A percentile compares a stretch with the other conserved stretches of the same genome.
Evolutionary conservation across 64 coral and sea anemone species (phyloP).

Genomic region (Catalaphyllia jardinei): DNA sequence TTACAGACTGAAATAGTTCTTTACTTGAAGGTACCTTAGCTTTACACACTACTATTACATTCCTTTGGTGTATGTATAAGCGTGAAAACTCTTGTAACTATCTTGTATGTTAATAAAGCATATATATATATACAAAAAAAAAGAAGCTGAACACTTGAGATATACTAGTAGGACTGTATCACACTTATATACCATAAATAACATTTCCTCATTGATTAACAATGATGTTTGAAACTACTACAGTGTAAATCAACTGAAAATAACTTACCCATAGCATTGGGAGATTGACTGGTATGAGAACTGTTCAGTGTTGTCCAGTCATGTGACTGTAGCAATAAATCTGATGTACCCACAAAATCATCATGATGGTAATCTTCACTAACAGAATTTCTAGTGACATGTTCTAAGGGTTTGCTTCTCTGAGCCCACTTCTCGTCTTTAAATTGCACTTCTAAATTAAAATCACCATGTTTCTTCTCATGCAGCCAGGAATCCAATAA

Average conservation of each 20-base stretch:
- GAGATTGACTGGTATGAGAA: background rate
- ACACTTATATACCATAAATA: too few species aligned
- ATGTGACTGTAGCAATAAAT: conserved; percentile 18
- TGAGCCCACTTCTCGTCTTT: conserved; percentile 72
- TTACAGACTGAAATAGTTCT: too few species aligned
- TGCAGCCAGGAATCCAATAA: conserved; percentile 81
- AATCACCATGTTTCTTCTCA: conserved; percentile 69
- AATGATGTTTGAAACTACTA: too few species aligned
- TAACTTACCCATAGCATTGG: conserved; percentile 28
- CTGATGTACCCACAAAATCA: background rate
- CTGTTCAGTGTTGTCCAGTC: conserved; percentile 12
- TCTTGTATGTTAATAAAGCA: too few species aligned
- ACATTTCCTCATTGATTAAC: too few species aligned
- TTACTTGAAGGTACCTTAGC: too few species aligned
- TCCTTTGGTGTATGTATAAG: too few species aligned
- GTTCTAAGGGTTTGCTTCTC: background rate
- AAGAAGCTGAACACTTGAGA: too few species aligned
- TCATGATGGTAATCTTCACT: background rate
- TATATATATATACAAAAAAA: too few species aligned
- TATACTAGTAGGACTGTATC: too few species aligned
- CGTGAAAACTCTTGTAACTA: too few species aligned
- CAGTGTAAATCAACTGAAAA: background rate
- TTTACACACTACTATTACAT: too few species aligned
- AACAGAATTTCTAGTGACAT: background rate
- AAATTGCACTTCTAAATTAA: conserved; percentile 72